These are phyloP conservation scores for Myotis pilosus DNA, from an alignment of 2,797 vertebrate genomes.

Conservation along the genomic window DNA sequence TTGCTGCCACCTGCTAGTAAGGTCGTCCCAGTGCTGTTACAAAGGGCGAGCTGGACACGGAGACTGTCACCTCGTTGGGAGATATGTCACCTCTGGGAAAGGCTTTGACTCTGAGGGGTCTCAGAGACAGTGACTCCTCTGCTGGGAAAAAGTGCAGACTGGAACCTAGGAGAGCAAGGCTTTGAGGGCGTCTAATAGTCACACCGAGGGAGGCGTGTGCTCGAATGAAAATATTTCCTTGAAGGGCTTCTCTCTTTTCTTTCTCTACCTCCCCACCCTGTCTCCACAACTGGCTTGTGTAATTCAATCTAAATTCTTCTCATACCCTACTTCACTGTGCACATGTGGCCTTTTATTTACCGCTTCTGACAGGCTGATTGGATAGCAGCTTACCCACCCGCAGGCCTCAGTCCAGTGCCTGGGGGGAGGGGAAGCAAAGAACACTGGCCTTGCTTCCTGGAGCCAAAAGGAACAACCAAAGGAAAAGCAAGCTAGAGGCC, in stretches of 20 bases:
- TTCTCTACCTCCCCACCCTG: neutral
- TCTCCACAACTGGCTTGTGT: conserved; percentile 61
- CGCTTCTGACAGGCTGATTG: conserved; percentile 72
- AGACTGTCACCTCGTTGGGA: neutral
- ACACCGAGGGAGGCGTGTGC: neutral
- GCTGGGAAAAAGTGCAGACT: neutral
- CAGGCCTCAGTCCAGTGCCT: conserved; percentile 29
- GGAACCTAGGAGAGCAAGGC: neutral
- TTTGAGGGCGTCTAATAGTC: neutral
- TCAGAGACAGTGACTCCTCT: neutral
- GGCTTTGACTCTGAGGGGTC: neutral
- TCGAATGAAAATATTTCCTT: neutral
- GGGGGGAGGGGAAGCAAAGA: neutral
- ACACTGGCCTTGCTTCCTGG: conserved; percentile 48
- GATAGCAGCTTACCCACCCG: conserved; percentile 43
- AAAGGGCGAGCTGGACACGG: neutral
- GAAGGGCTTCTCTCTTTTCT: conserved; percentile 39
- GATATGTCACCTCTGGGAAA: neutral
- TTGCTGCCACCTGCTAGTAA: neutral
- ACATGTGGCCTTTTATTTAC: conserved; percentile 79
- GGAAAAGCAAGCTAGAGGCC: neutral
- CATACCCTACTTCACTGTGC: conserved; percentile 67
- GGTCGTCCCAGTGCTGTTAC: neutral
- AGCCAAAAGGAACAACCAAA: conserved; percentile 14
- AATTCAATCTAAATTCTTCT: conserved; percentile 82